Percentiles rank a stretch among this genome's conserved stretches.
phyloP scores from a whole-genome alignment of 2,888 invertebrate species.

The Microctonus aethiopoides region DNA sequence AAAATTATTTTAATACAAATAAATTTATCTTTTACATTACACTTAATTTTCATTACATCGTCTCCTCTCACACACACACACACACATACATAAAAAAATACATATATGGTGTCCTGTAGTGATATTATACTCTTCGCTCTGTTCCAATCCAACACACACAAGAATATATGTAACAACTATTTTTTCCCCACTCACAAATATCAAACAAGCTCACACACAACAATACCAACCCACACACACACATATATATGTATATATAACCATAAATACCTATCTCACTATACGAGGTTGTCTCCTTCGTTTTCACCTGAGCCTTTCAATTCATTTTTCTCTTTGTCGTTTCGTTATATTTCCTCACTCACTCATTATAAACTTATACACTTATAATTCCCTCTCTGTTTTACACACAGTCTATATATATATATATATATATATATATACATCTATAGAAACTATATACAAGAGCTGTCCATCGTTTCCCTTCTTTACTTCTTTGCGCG shows the following conservation, averaged over 20 bases:
- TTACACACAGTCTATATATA: too few species aligned
- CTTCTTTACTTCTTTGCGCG: neutral
- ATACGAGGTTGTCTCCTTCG: conserved; percentile 27
- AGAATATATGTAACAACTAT: neutral
- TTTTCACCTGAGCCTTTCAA: conserved; percentile 39
- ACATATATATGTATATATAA: neutral
- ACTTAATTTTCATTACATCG: neutral
- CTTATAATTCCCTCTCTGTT: too few species aligned
- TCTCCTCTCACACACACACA: neutral
- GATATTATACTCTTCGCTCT: neutral
- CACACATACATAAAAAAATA: neutral
- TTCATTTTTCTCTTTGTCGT: conserved; percentile 30
- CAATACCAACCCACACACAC: conserved; percentile 1
- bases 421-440: conserved; percentile 9
- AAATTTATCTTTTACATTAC: too few species aligned
- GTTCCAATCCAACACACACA: neutral
- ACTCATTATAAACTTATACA: neutral
- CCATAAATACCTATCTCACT: conserved; percentile 1
- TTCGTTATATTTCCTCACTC: conserved; percentile 24
- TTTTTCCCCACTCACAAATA: neutral
- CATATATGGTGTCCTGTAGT: neutral
- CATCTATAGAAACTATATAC: conserved; percentile 27
- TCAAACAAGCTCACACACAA: too few species aligned
- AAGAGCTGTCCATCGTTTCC: conserved; percentile 23
- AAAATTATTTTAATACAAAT: neutral